phyloP scores from a whole-genome alignment of 1,140 invertebrate genomes.

The Diorhabda carinulata region DNA sequence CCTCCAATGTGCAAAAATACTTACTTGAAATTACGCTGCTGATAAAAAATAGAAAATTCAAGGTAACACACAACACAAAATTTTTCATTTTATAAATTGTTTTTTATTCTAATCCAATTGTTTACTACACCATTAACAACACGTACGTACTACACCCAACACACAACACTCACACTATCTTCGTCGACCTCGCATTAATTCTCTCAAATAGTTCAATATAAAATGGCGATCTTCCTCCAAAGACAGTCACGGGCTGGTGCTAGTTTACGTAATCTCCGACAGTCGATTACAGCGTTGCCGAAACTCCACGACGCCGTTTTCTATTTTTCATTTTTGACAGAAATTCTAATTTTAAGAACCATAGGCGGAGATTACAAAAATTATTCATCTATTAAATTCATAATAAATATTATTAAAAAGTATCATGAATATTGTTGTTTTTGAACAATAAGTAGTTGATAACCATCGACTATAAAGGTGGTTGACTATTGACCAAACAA shows the following conservation, averaged over 20 bases:
- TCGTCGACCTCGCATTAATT: slow-evolving; percentile 18
- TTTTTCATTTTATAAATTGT: slow-evolving; percentile 24
- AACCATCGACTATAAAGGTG: too few species aligned
- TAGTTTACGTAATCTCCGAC: slow-evolving; percentile 27
- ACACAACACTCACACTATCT: slow-evolving; percentile 25
- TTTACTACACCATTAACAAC: slow-evolving; percentile 23
- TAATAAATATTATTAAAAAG: too few species aligned
- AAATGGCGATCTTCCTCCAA: slow-evolving; percentile 23
- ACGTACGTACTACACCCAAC: slow-evolving; percentile 9
- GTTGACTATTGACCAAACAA: too few species aligned
- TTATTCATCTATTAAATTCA: too few species aligned
- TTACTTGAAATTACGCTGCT: slow-evolving; percentile 19
- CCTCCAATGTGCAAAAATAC: slow-evolving; percentile 11
- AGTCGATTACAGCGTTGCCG: slow-evolving; percentile 10
- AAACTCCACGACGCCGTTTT: too few species aligned
- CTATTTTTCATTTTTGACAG: too few species aligned
- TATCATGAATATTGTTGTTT: too few species aligned
- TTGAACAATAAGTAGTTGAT: too few species aligned
- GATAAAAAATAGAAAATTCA: slow-evolving; percentile 22
- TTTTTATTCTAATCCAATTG: slow-evolving; percentile 10
- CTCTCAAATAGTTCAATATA: slow-evolving; percentile 19
- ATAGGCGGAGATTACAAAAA: too few species aligned
- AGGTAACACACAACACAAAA: slow-evolving; percentile 22
- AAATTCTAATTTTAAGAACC: too few species aligned
- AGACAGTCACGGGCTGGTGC: slow-evolving; percentile 22